phyloP scores from a whole-genome alignment of 1,140 invertebrate genomes.

The Trichoplusia ni region DNA sequence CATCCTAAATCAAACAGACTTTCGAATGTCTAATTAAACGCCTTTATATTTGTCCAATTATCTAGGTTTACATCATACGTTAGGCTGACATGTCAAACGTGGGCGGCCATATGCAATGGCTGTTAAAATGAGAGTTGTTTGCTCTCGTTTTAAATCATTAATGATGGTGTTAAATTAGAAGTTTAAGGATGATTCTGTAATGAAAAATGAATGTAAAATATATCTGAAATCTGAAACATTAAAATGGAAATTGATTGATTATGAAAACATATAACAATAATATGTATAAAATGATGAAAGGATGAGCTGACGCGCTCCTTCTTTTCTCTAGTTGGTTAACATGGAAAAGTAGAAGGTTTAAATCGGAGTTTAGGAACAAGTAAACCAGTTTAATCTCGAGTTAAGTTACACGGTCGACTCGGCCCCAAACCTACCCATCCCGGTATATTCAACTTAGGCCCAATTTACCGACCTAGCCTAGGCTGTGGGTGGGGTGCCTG shows the following conservation, averaged over 20 bases:
- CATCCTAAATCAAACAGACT: neutral
- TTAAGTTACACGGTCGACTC: neutral
- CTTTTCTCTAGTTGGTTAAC: too few relatives aligned
- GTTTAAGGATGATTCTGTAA: too few relatives aligned
- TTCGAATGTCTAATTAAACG: constrained; percentile 8
- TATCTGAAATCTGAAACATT: too few relatives aligned
- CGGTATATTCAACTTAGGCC: constrained; percentile 16
- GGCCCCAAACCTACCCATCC: constrained; percentile 4
- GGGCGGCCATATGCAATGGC: neutral
- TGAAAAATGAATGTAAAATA: too few relatives aligned
- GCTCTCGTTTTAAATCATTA: too few relatives aligned
- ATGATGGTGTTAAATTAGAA: too few relatives aligned
- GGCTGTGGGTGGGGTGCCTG: constrained; percentile 26
- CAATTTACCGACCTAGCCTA: constrained; percentile 23
- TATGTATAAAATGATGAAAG: too few relatives aligned
- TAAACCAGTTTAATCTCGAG: neutral
- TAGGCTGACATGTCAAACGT: neutral
- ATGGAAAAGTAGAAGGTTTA: too few relatives aligned
- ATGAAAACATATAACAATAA: too few relatives aligned
- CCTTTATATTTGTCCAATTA: constrained; percentile 16
- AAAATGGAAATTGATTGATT: too few relatives aligned
- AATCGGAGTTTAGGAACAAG: neutral
- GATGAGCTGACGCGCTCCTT: too few relatives aligned
- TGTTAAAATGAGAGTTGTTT: neutral
- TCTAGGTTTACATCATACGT: constrained; percentile 7